phyloP scores from a whole-genome alignment of 2,888 invertebrate genomes.

The Meandrusa payeni region DNA sequence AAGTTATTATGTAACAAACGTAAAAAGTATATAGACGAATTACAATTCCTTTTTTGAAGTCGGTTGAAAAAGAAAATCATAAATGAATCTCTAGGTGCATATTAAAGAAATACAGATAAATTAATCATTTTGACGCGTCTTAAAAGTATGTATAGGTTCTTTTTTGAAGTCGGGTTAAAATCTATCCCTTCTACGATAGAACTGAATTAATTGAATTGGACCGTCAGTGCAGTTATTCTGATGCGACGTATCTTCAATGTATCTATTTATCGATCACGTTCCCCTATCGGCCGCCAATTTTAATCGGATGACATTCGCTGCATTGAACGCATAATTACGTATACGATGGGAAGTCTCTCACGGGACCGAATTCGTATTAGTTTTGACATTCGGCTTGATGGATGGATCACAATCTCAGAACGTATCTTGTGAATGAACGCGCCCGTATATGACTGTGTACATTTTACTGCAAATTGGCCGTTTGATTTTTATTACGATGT shows the following conservation, averaged over 20 bases:
- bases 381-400: slow-evolving; percentile 79
- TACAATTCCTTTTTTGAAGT: too few relatives aligned
- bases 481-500: slow-evolving; percentile 28
- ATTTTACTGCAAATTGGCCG: slow-evolving; percentile 29
- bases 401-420: slow-evolving; percentile 75
- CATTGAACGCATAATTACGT: slow-evolving; percentile 72
- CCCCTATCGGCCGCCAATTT: slow-evolving; percentile 76
- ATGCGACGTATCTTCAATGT: slow-evolving; percentile 18
- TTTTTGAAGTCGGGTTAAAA: too few relatives aligned
- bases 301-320: slow-evolving; percentile 73
- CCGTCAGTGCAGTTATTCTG: slow-evolving; percentile 24
- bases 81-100: too few relatives aligned
- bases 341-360: slow-evolving; percentile 65
- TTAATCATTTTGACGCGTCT: too few relatives aligned
- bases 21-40: too few relatives aligned
- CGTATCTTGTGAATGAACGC: slow-evolving; percentile 67
- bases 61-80: too few relatives aligned
- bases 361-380: slow-evolving; percentile 75
- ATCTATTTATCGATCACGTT: slow-evolving; percentile 41
- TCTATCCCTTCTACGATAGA: neutral
- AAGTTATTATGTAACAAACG: too few relatives aligned
- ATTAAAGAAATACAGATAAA: too few relatives aligned
- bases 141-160: too few relatives aligned
- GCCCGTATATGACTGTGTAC: slow-evolving; percentile 57
- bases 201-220: slow-evolving; percentile 14